Base-by-base conservation (phyloP, 2,888 invertebrate genomes). In the Apantesis nais region DNA sequence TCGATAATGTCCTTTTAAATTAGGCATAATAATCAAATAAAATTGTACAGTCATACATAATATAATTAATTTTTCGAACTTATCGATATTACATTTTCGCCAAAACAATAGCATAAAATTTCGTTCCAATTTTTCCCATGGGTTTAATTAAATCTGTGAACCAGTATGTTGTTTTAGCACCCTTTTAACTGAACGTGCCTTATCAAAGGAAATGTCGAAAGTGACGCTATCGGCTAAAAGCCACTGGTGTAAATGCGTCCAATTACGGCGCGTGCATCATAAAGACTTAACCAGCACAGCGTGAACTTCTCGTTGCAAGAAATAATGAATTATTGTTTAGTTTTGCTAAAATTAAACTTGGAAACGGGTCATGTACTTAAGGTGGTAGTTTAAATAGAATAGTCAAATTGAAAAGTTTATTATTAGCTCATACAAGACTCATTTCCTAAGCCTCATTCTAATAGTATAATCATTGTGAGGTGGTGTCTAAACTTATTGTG, bases 121-220 rank as follows among this genome's bases (percentile, higher is more conserved):
- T 73, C 65, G 66, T 71, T 69, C 34, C 65, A 75, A 77, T 79
- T 77, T 83, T 52, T 79, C 66, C 68, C 71, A 75, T 75, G 78
- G 72, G 77, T 88, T 90, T 90, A 90, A 92, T 92, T 90, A 88
- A 91, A 90, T 89, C 87, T 82, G 83, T 86, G 82, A 86, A 83
- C 85, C 83, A 72, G 83, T 83, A 79, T 85, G 84, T 85, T 87
- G 82, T 86, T 90, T 86, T 86, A 87, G 85, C 87, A 90, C 89
- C 89, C 91, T 89, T 89, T 88, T 86, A 84, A 86, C 79, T 81
- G 78, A 85, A 86, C 90, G 90, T 91, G 89, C 86, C 87, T 91
- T 93, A 93, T 93, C 93, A 88, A 86, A 88, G 90, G 88, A 89
- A 87, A 89, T 86, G 91, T 90, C 91, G 89, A 86, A 87, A 89